A percentile compares a stretch with the other conserved stretches of the same genome.
phyloP scores from a whole-genome alignment of 2,113 vertebrate genomes.

The Monopterus albus region DNA sequence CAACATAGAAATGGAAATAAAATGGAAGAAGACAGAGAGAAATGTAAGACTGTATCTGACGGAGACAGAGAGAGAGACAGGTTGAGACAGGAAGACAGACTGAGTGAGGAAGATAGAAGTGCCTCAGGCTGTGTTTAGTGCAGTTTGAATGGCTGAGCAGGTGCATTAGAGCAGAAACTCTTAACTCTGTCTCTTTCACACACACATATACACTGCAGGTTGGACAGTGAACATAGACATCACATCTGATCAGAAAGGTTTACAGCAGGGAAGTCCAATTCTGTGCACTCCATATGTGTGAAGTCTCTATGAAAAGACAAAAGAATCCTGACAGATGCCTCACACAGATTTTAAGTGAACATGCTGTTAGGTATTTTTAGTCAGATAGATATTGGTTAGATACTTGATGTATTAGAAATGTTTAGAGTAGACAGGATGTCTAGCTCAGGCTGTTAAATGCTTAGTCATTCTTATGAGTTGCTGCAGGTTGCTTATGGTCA shows the following conservation, averaged over 20 bases:
- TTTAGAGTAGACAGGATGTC: too few relatives aligned
- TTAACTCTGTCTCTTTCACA: slow-evolving; percentile 25
- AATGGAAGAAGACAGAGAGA: slow-evolving; percentile 24
- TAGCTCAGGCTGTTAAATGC: too few relatives aligned
- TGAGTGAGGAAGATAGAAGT: slow-evolving; percentile 45
- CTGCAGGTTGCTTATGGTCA: too few relatives aligned
- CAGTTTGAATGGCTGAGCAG: slow-evolving; percentile 84
- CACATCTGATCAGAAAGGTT: slow-evolving; percentile 24
- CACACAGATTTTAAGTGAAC: background rate
- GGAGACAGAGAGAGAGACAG: background rate
- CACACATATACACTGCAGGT: slow-evolving; percentile 14
- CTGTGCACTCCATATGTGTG: background rate
- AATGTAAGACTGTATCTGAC: slow-evolving; percentile 19
- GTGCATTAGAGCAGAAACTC: slow-evolving; percentile 78
- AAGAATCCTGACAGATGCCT: background rate
- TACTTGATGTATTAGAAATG: too few relatives aligned
- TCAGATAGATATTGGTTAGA: too few relatives aligned
- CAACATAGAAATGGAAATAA: slow-evolving; percentile 31
- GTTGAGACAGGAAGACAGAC: slow-evolving; percentile 12
- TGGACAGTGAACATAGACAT: slow-evolving; percentile 5
- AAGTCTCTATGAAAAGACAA: background rate
- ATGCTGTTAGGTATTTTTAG: too few relatives aligned
- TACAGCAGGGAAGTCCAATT: background rate
- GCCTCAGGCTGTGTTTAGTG: slow-evolving; percentile 81
- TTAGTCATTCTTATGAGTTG: too few relatives aligned